Base-by-base conservation (phyloP, 2,888 invertebrate genomes). In the Heliconius sara region DNA sequence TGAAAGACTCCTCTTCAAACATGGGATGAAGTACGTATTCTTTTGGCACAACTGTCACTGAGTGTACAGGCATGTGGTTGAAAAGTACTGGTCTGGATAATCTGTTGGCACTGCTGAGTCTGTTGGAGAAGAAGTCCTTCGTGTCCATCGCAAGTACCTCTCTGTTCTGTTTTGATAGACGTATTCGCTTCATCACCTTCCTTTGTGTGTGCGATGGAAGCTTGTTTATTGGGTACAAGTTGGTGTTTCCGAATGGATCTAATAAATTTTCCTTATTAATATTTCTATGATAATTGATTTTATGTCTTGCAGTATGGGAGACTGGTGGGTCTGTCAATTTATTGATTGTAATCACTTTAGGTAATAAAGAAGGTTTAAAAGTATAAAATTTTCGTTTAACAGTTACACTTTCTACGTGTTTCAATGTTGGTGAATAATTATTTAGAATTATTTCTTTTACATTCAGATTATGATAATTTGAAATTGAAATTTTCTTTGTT, bases 101-200 rank as follows among this genome's bases (percentile, higher is more conserved):
- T 47, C 27, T 43, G 25, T 27, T 65, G 39, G 5, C 22, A 43
- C 27, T 27, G 22, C 19, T 66, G 27, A 47, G 85, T 78, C 86
- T 85, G 73, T 85, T 84, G 2, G 87, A 86, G 63, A 89, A 87
- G 73, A 90, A 90, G 65, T 89, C 88, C 73, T 87, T 83, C 7
- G 89, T 87, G 52, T 90, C 86, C 83, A 88, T 87, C 16, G 86
- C 84, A 13, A 87, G 81, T 13, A 88, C 83, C 30, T 87, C 84
- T 72, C 85, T 88, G 16, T 82, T 86, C 77, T 84, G 88, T n/a
- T 84, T 86, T 1, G 81, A 81, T 27, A 88, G 73, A 74, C 84
- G 82, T 82, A 90, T 85, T 80, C 83, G 84, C 83, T 85, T 91
- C 79, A 88, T 79, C 5, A 85, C 74, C 68, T 88, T 89, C 74